These are phyloP conservation scores for Donacobius atricapilla DNA, from an alignment of 2,113 vertebrate genomes.

Conservation along the genomic window DNA sequence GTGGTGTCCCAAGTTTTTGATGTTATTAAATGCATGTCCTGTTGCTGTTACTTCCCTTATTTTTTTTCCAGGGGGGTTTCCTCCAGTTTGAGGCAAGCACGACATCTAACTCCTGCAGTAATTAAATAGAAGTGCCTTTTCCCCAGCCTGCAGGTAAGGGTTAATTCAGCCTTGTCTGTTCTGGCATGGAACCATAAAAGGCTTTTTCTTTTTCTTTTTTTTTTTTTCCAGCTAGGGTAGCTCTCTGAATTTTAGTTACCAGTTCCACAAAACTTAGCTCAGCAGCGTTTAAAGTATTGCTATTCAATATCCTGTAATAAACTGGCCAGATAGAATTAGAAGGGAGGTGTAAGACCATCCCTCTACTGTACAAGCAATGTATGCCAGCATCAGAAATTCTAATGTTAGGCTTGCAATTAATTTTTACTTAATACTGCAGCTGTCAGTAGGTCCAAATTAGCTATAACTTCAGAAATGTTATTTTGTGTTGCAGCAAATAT, in stretches of 20 bases:
- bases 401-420: neutral
- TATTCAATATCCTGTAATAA: neutral
- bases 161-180: neutral
- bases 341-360: neutral
- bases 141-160: neutral
- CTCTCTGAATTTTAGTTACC: neutral
- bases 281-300: neutral
- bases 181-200: neutral
- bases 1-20: neutral
- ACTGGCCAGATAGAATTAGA: neutral
- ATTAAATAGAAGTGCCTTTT: neutral
- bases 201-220: neutral
- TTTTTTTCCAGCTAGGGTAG: neutral
- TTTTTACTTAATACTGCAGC: neutral
- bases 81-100: neutral
- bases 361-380: neutral
- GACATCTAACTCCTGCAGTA: neutral
- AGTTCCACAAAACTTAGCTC: neutral
- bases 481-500: neutral
- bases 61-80: neutral
- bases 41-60: neutral
- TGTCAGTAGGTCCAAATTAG: neutral
- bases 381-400: neutral
- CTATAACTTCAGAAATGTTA: neutral
- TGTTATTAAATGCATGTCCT: rapidly evolving